Evolutionary conservation across 2,888 invertebrate species (phyloP), one percentile per base, ranked within the genome.

Genomic region (Thumatha senex): DNA sequence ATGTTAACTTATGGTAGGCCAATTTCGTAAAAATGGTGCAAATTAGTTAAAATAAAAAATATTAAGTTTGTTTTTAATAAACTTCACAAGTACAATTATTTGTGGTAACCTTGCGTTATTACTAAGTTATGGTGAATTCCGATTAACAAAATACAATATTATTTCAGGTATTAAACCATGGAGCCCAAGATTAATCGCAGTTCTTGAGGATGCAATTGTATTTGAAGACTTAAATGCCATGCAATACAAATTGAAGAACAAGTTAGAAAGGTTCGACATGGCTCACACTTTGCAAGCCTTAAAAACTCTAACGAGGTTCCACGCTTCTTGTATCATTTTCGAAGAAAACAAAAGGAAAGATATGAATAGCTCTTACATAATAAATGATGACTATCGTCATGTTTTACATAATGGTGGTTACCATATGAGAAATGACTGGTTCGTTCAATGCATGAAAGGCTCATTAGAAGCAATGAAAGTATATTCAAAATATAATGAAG

Each of bases 271-370:
- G 44, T 89, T 93, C 41, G 92, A 93, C 54, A 71, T 84, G 45
- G 74, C 80, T 1, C 93, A 93, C 57, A 92, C 88, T 10, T 64
- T 86, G 30, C 77, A 83, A 63, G 91, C 92, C 31, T 70, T 93
- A 42, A 76, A 78, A 49, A 81, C 90, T 2, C 61, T 93, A 40
- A 89, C 92, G 0, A 82, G 84, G 56, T 89, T 93, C 58, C 93
- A 93, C 56, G 89, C 92, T 0, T 79, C 89, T n/a, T 81, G 90
- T 2, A 80, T 93, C n/a, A 81, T 93, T 51, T 92, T 78, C 58
- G 93, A 93, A 74, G 85, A 92, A 55, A 77, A 73, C 12, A 87
- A 60, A 72, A 84, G 67, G 47, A 82, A 65, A 60, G 80, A 75
- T 56, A 70, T 72, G 48, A 52, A 69, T 10, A 63, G 66, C 29